Evolutionary conservation across 2,113 vertebrate species (phyloP).

Genomic region (Myrmecophaga tridactyla): DNA sequence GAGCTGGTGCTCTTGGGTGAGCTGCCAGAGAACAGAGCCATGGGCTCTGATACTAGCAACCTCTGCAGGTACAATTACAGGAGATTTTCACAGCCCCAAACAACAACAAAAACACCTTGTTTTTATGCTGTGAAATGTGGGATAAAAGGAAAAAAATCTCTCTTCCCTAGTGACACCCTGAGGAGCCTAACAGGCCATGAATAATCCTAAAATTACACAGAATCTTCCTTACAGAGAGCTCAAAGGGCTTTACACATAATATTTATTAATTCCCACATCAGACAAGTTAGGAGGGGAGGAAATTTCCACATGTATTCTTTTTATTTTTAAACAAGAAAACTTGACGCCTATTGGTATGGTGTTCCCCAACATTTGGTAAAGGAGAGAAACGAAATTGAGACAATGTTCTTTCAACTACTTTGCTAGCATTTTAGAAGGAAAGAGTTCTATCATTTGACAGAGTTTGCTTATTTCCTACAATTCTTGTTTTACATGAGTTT

Average conservation of each 20-base stretch:
- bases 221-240: conserved; percentile 28
- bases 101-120: conserved; percentile 40
- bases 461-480: background rate
- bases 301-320: conserved; percentile 7
- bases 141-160: conserved; percentile 41
- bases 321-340: conserved; percentile 48
- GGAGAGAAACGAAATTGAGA: background rate
- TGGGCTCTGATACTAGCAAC: background rate
- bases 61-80: background rate
- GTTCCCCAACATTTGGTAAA: conserved; percentile 21
- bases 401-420: background rate
- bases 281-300: background rate
- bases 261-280: conserved; percentile 58
- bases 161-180: conserved; percentile 47
- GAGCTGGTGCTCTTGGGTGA: background rate
- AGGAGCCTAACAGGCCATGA: conserved; percentile 43
- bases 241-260: conserved; percentile 53
- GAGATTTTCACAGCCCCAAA: conserved; percentile 47
- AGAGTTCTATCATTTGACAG: background rate
- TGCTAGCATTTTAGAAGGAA: background rate
- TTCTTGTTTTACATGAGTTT: background rate
- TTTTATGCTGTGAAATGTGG: conserved; percentile 31
- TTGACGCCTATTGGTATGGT: background rate
- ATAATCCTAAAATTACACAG: conserved; percentile 65
- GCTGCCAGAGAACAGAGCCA: background rate